Evolutionary conservation across 2,888 invertebrate genomes (phyloP), one percentile per base, ranked within the genome.

Genomic region (Digitonthophagus gazella): DNA sequence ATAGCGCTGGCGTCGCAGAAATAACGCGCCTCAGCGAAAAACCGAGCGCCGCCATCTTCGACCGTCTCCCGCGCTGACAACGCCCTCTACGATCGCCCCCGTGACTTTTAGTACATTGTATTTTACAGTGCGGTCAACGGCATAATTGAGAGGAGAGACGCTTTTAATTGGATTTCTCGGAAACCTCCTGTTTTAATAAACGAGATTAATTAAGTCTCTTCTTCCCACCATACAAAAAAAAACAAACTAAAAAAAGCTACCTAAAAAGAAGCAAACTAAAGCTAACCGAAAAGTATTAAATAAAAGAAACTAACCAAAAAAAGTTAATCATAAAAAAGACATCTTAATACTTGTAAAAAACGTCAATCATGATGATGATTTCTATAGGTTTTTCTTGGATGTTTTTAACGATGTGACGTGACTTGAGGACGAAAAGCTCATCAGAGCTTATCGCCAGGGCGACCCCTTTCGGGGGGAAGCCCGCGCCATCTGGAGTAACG

Each of bases 11-110:
- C 75, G 74, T 57, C 63, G 77, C 77, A 77, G 73, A 77, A 78
- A 78, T 78, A 78, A 77, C 78, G 73, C 74, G 74, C 76, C 76
- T 76, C 76, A 76, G 78, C 76, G 74, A 75, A 77, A 76, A 61
- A 6, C 18, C 57, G 16, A 16, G 16, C 61, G 15, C 18, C 61
- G 61, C 61, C 61, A 18, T 19, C 61, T 18, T 14, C 8, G n/a
- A n/a, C n/a, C n/a, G n/a, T n/a, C n/a, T n/a, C n/a, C n/a, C n/a
- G n/a, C n/a, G n/a, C 18, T 19, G n/a, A 61, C 61, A n/a, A 16
- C 20, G 61, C 61, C 19, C 15, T 44, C 28, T 44, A 44, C 28
- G 11, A 44, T 44, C 28, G 28, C 11, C 61, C 18, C 61, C 61
- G 16, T 44, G 61, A 61, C 61, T 61, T 68, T 68, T 68, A 68